Percentiles rank a stretch among this genome's conserved stretches.
phyloP scores from a whole-genome alignment of 2,888 invertebrate genomes.

The Morpho deidamia region DNA sequence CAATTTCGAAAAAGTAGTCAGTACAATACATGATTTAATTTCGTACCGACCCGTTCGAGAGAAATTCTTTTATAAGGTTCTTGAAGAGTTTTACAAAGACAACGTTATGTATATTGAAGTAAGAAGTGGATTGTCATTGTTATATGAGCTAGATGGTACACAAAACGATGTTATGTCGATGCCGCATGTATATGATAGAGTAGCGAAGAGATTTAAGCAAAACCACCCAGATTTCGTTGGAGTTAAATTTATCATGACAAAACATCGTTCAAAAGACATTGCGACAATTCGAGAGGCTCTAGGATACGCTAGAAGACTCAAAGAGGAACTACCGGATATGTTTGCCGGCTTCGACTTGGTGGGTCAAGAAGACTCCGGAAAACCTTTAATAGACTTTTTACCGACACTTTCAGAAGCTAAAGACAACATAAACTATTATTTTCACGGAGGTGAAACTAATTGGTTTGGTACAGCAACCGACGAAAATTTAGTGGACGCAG shows the following conservation, averaged over 20 bases:
- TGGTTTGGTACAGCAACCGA: conserved; percentile 83
- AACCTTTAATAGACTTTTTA: conserved; percentile 79
- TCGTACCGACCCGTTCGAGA: conserved; percentile 80
- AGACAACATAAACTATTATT: conserved; percentile 80
- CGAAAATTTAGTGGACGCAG: conserved; percentile 86
- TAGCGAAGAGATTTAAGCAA: conserved; percentile 75
- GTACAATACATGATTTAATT: conserved; percentile 71
- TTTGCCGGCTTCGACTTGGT: conserved; percentile 90
- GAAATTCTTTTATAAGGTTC: conserved; percentile 79
- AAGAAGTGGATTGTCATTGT: conserved; percentile 74
- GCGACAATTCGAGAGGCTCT: conserved; percentile 62
- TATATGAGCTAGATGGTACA: conserved; percentile 82
- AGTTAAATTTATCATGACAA: conserved; percentile 80
- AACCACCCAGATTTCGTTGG: conserved; percentile 83
- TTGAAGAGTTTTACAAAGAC: conserved; percentile 82
- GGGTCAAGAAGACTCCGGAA: conserved; percentile 87
- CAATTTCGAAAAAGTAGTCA: conserved; percentile 75
- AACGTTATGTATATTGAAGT: conserved; percentile 85
- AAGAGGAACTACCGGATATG: conserved; percentile 79
- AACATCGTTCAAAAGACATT: conserved; percentile 35
- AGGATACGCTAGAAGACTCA: conserved; percentile 43
- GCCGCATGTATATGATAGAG: conserved; percentile 73
- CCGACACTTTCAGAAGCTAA: conserved; percentile 71
- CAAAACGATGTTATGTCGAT: conserved; percentile 70
- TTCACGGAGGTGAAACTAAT: conserved; percentile 90